These are phyloP conservation scores for Caloenas nicobarica DNA, from an alignment of 2,113 vertebrate genomes.

Conservation along the genomic window DNA sequence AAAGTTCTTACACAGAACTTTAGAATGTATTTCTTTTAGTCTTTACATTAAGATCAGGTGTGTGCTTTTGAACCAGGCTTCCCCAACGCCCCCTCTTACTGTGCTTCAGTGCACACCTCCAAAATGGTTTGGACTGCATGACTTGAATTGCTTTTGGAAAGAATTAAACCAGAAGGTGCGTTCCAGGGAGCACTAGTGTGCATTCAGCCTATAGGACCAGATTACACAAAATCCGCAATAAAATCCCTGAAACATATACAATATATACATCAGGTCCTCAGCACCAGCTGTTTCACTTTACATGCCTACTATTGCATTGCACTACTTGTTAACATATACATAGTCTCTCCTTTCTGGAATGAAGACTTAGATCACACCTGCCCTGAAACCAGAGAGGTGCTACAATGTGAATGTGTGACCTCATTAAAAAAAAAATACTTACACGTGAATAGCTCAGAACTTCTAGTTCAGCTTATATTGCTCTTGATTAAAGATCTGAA, in stretches of 20 bases:
- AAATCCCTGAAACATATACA: background rate
- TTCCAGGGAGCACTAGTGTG: background rate
- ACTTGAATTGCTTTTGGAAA: background rate
- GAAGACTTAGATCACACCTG: background rate
- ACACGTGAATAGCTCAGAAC: background rate
- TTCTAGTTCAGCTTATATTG: background rate
- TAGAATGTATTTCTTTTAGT: background rate
- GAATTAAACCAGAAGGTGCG: background rate
- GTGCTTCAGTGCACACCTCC: background rate
- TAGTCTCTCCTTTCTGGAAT: background rate
- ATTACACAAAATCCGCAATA: background rate
- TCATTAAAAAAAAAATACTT: background rate
- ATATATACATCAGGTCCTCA: background rate
- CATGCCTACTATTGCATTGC: background rate
- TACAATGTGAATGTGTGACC: background rate
- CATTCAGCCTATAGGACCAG: background rate
- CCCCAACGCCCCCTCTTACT: background rate
- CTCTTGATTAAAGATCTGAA: background rate
- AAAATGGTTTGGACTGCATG: background rate
- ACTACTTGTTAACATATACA: background rate
- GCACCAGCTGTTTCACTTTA: background rate
- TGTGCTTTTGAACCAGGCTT: background rate
- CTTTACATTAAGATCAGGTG: background rate
- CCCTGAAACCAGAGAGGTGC: background rate
- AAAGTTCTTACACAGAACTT: background rate